Percentiles rank a stretch among this genome's conserved stretches.
Evolutionary conservation across 2,888 invertebrate species (phyloP).

Genomic region (Eristalinus sepulchralis): DNA sequence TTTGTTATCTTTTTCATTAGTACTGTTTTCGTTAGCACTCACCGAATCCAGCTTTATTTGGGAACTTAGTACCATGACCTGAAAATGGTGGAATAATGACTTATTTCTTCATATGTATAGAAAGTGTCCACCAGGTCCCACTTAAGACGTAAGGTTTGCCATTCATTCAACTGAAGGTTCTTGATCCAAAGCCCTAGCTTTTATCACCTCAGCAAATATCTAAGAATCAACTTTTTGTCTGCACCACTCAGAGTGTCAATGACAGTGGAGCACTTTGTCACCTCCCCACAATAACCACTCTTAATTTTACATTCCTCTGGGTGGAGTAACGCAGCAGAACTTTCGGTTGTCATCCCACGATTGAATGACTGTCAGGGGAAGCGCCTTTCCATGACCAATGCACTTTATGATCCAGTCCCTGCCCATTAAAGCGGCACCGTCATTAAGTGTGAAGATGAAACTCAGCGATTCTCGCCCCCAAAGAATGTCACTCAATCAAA

Average conservation of each 20-base stretch:
- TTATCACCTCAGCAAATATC: neutral
- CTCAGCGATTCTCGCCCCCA: neutral
- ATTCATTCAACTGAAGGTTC: too few relatives aligned
- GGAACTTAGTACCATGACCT: too few relatives aligned
- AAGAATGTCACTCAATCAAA: neutral
- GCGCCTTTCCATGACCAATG: neutral
- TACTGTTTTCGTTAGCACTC: too few relatives aligned
- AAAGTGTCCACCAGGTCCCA: too few relatives aligned
- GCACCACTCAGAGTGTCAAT: neutral
- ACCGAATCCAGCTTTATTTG: too few relatives aligned
- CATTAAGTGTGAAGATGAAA: neutral
- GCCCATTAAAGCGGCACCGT: neutral
- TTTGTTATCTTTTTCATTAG: too few relatives aligned
- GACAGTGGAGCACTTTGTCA: neutral
- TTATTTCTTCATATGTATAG: too few relatives aligned
- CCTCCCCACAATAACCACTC: neutral
- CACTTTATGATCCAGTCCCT: neutral
- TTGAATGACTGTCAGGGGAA: neutral
- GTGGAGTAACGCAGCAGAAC: neutral
- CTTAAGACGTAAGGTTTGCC: too few relatives aligned
- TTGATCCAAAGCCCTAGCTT: neutral
- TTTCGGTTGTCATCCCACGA: neutral
- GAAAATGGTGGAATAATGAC: too few relatives aligned
- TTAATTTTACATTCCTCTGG: neutral
- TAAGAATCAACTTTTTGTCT: neutral